Evolutionary conservation across 2,797 vertebrate species (phyloP), one percentile per base, ranked within the genome.

Genomic region (Microctenopoma lineatum): DNA sequence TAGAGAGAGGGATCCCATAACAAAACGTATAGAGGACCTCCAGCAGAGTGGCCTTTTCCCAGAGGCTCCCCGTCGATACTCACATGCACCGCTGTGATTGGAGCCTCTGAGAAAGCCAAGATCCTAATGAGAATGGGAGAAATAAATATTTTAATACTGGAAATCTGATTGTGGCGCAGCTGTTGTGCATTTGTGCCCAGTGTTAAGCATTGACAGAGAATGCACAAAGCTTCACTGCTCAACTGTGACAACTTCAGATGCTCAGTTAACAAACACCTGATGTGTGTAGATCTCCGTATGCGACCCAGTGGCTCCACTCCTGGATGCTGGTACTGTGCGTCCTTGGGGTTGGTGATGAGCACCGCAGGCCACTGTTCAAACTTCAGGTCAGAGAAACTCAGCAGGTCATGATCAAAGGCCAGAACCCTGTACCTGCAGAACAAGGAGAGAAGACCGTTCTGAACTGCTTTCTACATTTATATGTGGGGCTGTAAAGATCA

Each of bases 261-360:
- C 21, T 21, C 21, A 2, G 21, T 21, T 21, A 21, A 21, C 15
- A 15, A 46, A 52, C 90, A 99, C 98, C 98, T 97, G 92, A 99
- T 96, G 80, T 99, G 97, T 34, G 97, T 98, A 9, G 98, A 99
- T 76, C 90, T 79, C 68, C 84, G 89, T 57, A 98, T 95, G 45
- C 91, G 96, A 21, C 88, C 92, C 66, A 98, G 70, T 1, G 97
- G 96, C 86, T 99, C 98, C 85, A 94, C 91, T 55, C 90, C 84
- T 4, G 96, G 93, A 59, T 95, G 96, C 64, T 96, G 92, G 82
- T 99, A 98, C 60, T 97, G 96, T 0, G 94, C 94, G 11, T 97
- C 92, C 79, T 99, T 99, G 73, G 98, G 98, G 88, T 98, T 99
- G 74, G 98, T 99, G 89, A 99, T 95, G 74, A 99, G 93, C 74